Conservation (phyloP, 2,113 vertebrate genomes). For the Polyodon spathula region DNA sequence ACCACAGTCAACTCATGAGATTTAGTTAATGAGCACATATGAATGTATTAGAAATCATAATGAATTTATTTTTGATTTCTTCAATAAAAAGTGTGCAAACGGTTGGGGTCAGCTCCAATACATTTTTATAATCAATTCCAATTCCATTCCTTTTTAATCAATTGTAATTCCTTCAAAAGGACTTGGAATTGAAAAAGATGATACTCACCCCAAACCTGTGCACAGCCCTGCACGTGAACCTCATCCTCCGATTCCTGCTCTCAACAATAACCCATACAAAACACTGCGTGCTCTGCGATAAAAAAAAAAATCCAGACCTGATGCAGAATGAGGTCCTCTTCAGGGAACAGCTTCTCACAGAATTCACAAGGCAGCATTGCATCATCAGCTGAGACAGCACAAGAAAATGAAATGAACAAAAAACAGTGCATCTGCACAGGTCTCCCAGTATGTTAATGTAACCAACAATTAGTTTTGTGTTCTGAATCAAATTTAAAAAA, state of each 20-base stretch:
- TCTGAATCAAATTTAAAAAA: no score
- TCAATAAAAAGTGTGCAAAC: no score
- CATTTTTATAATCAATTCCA: not conserved
- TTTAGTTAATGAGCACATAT: no score
- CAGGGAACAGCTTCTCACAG: slow-evolving; percentile 88
- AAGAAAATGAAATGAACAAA: not conserved
- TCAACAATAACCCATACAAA: not conserved
- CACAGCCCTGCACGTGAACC: not conserved
- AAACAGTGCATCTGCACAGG: slow-evolving; percentile 6
- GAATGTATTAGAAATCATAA: no score
- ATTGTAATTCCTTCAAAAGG: not conserved
- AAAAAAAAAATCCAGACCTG: slow-evolving; percentile 60
- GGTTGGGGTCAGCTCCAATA: not conserved
- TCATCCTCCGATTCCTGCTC: not conserved
- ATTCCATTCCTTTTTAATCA: not conserved
- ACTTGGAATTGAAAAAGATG: slow-evolving; percentile 1
- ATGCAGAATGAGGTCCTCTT: slow-evolving; percentile 86
- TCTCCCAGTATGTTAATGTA: no score
- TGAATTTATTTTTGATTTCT: no score
- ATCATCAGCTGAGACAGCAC: slow-evolving; percentile 28
- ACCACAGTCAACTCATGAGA: no score
- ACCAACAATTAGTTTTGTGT: no score
- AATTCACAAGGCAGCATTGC: slow-evolving; percentile 90
- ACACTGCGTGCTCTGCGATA: not conserved
- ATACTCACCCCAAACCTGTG: not conserved